Conservation (phyloP, 1,140 invertebrate genomes). For the Leptinotarsa defecta region DNA sequence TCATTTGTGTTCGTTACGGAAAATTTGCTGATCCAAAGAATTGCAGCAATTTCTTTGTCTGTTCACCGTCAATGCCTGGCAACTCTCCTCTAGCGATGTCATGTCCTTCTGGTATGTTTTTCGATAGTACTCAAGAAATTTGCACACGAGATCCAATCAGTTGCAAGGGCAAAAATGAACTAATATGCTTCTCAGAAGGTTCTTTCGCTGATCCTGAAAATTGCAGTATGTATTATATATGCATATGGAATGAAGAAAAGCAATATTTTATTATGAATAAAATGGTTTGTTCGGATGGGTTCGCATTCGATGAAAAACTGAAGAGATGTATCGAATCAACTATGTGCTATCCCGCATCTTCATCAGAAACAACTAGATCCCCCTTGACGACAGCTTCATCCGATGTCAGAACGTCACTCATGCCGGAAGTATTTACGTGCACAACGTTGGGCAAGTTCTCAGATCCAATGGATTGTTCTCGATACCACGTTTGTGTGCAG, state of each 20-base stretch:
- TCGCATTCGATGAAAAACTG: no score
- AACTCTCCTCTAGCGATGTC: not conserved
- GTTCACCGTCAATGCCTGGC: not conserved
- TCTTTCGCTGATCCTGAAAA: not conserved
- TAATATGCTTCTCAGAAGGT: not conserved
- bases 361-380: not conserved
- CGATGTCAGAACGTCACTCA: not conserved
- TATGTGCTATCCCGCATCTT: no score
- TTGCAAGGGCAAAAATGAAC: slow-evolving; percentile 41
- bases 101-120: slow-evolving; percentile 42
- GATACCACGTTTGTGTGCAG: slow-evolving; percentile 40
- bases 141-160: slow-evolving; percentile 47
- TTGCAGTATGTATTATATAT: slow-evolving; percentile 5
- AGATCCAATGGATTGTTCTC: slow-evolving; percentile 39
- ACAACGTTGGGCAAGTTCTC: slow-evolving; percentile 41
- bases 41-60: not conserved
- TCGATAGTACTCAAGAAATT: slow-evolving; percentile 35
- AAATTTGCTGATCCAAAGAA: not conserved
- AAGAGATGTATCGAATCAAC: not conserved
- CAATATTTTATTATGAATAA: no score
- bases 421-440: slow-evolving; percentile 32
- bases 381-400: not conserved
- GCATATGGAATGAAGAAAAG: not conserved
- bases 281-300: no score
- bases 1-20: not conserved